Conservation (phyloP, 2,888 invertebrate species). For the Petrolisthes cinctipes region DNA sequence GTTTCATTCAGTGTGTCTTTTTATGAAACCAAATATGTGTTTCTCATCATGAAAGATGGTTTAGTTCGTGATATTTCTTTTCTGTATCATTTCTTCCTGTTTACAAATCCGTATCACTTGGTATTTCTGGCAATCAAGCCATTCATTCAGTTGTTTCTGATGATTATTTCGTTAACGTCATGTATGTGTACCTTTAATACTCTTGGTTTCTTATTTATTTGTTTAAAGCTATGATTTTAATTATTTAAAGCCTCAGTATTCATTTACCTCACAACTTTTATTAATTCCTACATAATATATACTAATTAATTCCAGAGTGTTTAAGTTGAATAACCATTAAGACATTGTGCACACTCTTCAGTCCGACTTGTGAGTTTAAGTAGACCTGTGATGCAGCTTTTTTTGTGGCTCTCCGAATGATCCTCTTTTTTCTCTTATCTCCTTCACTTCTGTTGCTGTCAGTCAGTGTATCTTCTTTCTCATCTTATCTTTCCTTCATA, state of each 20-base stretch:
- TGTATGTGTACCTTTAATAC: no score
- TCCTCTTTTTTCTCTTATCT: slow-evolving; percentile 39
- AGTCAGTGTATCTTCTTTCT: slow-evolving; percentile 19
- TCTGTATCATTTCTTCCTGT: neutral
- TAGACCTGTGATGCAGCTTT: slow-evolving; percentile 55
- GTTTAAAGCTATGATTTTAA: slow-evolving; percentile 5
- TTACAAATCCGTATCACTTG: slow-evolving; percentile 4
- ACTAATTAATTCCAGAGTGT: slow-evolving; percentile 1
- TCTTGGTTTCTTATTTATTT: slow-evolving; percentile 11
- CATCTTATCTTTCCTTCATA: slow-evolving; percentile 28
- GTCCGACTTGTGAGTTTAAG: slow-evolving; percentile 47
- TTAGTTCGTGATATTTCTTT: neutral
- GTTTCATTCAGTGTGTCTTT: neutral
- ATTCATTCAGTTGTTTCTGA: slow-evolving; percentile 17
- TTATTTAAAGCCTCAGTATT: neutral
- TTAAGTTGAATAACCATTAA: neutral
- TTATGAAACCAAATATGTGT: no score
- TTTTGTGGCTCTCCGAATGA: slow-evolving; percentile 54
- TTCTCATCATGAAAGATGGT: neutral
- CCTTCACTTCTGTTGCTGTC: slow-evolving; percentile 26
- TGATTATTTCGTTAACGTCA: neutral
- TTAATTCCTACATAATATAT: slow-evolving; percentile 10
- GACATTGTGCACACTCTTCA: slow-evolving; percentile 31
- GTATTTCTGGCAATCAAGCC: neutral
- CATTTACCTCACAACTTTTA: neutral